Evolutionary conservation across 1,140 invertebrate genomes (phyloP), one percentile per base, ranked within the genome.

Genomic region (Parapsyche elsis): DNA sequence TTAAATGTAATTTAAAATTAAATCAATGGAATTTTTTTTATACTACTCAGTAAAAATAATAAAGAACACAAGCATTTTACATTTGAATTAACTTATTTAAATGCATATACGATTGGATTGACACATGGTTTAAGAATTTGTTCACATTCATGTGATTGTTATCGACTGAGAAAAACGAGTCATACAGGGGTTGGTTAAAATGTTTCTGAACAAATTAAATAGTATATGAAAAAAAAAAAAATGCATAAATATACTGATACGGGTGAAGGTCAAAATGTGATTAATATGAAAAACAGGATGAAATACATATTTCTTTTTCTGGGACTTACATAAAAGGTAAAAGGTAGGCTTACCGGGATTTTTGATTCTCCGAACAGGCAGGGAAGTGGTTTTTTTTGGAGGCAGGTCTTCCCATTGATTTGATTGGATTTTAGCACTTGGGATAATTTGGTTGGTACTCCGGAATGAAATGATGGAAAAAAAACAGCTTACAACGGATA

Each of bases 311-410:
- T 64, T 64, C 26, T 64, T 64, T 59, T 64, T 9, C 26, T 53
- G 57, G 78, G 81, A 77, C 49, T 23, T 82, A 82, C 44, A 80
- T 67, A 81, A 71, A 79, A 82, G 79, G 81, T 83, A 83, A 83
- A 82, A 79, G 80, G 80, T 79, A 79, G 80, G 79, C 81, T 83
- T 83, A 83, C 81, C 81, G 67, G 81, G 81, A 83, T 26, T 76
- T 73, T 71, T 73, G 76, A 74, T 76, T 83, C 78, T 78, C 81
- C 79, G 44, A 74, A 79, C 75, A 71, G 79, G 76, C 81, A 74
- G 79, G 81, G 80, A 81, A 64, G 76, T 76, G 79, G 71, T 76
- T 49, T 80, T 26, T 82, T 76, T 79, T 70, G 59, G 30, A 44
- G 80, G 14, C 76, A 79, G 81, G 79, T 80, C 79, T 83, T 80